Conservation (phyloP, 2,113 vertebrate species). For the Alosa alosa region DNA sequence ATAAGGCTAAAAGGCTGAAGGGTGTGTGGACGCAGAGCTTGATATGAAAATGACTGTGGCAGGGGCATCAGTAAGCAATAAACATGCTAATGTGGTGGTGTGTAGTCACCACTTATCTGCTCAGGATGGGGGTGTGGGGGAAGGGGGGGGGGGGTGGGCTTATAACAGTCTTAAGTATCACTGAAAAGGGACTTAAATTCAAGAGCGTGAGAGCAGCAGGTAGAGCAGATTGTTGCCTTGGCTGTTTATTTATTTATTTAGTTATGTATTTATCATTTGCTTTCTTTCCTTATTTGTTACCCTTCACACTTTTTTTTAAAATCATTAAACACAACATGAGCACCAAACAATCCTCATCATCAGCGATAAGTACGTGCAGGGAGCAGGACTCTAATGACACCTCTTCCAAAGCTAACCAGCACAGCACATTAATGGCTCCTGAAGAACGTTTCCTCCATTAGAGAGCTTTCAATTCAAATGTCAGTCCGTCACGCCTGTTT, state of each 20-base stretch:
- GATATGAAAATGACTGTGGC: conserved; percentile 70
- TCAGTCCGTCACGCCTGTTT: not conserved
- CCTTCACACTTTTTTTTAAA: not conserved
- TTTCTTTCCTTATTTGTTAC: not conserved
- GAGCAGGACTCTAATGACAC: not conserved
- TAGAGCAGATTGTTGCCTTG: conserved; percentile 26
- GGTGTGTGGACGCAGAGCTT: conserved; percentile 52
- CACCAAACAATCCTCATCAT: not conserved
- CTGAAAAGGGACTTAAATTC: conserved; percentile 32
- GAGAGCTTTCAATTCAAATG: not conserved
- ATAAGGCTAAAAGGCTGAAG: conserved; percentile 56
- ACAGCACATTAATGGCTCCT: not conserved
- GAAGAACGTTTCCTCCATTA: not conserved
- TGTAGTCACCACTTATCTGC: conserved; percentile 64
- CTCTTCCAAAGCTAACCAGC: not conserved
- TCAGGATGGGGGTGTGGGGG: not conserved
- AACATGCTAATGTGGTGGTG: conserved; percentile 73
- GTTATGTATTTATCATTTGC: not conserved
- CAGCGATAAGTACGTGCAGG: not conserved
- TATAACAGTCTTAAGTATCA: conserved; percentile 50
- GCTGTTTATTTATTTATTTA: not conserved
- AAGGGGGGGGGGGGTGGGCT: conserved; percentile 43
- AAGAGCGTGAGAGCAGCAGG: conserved; percentile 35
- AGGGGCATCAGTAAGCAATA: conserved; percentile 69
- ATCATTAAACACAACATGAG: not conserved